Percentiles rank a stretch among this genome's conserved stretches.
These are phyloP conservation scores for Hyperoplus immaculatus DNA, from an alignment of 2,797 vertebrate genomes.

Conservation along the genomic window DNA sequence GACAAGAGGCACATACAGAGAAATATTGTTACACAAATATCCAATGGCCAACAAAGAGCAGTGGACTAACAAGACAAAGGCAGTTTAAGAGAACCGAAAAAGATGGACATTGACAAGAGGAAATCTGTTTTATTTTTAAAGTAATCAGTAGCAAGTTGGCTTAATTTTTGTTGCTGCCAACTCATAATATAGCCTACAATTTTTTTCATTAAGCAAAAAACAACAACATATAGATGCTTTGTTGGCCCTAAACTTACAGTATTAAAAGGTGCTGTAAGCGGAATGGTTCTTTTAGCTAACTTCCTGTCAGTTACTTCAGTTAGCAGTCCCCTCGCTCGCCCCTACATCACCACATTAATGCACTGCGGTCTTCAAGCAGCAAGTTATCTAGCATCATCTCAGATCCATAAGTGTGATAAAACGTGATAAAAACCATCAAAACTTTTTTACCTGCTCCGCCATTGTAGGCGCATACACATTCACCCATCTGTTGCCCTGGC, in stretches of 20 bases:
- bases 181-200: background rate
- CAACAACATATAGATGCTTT: conserved; percentile 14
- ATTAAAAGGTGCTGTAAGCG: background rate
- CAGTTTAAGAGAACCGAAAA: background rate
- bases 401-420: too few relatives aligned
- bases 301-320: too few relatives aligned
- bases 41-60: conserved; percentile 4
- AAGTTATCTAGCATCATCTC: too few relatives aligned
- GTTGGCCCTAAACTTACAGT: conserved; percentile 19
- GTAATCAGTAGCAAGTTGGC: conserved; percentile 7
- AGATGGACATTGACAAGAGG: background rate
- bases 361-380: too few relatives aligned
- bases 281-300: too few relatives aligned
- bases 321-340: too few relatives aligned
- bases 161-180: conserved; percentile 19
- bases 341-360: too few relatives aligned
- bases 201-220: conserved; percentile 11
- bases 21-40: background rate
- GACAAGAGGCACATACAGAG: background rate
- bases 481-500: too few relatives aligned
- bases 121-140: conserved; percentile 9
- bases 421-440: too few relatives aligned
- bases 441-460: too few relatives aligned
- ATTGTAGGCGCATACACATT: too few relatives aligned
- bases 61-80: background rate